Percentiles rank a stretch among this genome's conserved stretches.
These are phyloP conservation scores for Parelbella ahira DNA, from an alignment of 2,888 invertebrate genomes.

Conservation along the genomic window DNA sequence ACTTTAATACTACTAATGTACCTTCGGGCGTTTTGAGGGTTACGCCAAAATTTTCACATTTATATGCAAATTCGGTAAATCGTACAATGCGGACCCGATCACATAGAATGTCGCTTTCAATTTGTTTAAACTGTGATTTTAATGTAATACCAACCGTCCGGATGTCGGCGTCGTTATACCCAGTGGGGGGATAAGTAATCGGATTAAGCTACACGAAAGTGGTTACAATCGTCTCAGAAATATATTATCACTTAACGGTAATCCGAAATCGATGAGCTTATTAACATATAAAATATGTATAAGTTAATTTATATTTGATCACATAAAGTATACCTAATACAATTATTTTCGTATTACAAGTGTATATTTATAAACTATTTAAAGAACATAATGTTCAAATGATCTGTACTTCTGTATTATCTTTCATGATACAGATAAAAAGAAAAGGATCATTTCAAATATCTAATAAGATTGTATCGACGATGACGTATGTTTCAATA, in stretches of 20 bases:
- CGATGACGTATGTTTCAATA: too few species aligned
- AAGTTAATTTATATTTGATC: slow-evolving; percentile 2
- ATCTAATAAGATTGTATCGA: too few species aligned
- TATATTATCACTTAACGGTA: too few species aligned
- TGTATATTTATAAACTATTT: too few species aligned
- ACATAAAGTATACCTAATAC: neutral
- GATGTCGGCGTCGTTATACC: slow-evolving; percentile 13
- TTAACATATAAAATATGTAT: slow-evolving; percentile 3
- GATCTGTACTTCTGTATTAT: too few species aligned
- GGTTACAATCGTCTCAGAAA: too few species aligned
- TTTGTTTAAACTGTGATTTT: slow-evolving; percentile 33
- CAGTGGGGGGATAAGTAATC: slow-evolving; percentile 1
- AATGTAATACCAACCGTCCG: slow-evolving; percentile 32
- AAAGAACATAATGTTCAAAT: too few species aligned
- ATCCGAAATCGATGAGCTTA: neutral
- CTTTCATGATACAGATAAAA: too few species aligned
- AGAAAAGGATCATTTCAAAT: too few species aligned
- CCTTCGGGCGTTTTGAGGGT: slow-evolving; percentile 27
- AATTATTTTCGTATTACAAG: neutral
- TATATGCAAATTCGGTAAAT: slow-evolving; percentile 38
- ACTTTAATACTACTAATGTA: slow-evolving; percentile 32
- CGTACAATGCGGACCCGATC: slow-evolving; percentile 34
- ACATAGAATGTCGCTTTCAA: slow-evolving; percentile 32
- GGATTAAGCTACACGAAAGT: slow-evolving; percentile 1
- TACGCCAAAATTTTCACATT: slow-evolving; percentile 34